Conservation (phyloP, 92 coral and sea anemone species). For the Actinernus sp. region DNA sequence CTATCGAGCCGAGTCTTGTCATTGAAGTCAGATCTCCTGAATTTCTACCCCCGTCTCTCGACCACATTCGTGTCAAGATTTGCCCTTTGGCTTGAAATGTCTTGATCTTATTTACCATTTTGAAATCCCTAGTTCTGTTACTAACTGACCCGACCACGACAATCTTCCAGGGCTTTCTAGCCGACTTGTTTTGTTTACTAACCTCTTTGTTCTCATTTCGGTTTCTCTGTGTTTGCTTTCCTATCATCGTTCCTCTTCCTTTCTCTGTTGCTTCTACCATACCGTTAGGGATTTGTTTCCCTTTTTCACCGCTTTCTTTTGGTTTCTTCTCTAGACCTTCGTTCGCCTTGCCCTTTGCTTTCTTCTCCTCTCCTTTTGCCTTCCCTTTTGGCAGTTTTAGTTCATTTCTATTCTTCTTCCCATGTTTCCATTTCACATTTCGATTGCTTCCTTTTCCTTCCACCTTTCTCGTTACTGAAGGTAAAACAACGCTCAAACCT, state of each 20-base stretch:
- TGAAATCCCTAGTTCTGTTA: no score
- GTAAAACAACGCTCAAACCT: no score
- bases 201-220: no score
- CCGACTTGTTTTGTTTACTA: no score
- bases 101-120: no score
- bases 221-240: neutral
- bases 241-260: neutral
- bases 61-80: no score
- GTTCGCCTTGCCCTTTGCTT: neutral
- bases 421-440: neutral
- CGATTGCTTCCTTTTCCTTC: slow-evolving; percentile 2
- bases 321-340: neutral
- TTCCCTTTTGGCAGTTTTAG: neutral
- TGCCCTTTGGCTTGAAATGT: no score
- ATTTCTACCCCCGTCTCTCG: no score
- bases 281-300: neutral
- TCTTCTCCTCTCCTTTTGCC: neutral
- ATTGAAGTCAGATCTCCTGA: no score
- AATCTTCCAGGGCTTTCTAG: no score
- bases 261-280: neutral
- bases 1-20: no score
- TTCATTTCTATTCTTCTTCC: slow-evolving; percentile 2
- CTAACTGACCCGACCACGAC: no score
- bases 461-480: neutral
- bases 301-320: neutral